Conservation (phyloP, 2,113 vertebrate genomes). For the Rissa tridactyla region DNA sequence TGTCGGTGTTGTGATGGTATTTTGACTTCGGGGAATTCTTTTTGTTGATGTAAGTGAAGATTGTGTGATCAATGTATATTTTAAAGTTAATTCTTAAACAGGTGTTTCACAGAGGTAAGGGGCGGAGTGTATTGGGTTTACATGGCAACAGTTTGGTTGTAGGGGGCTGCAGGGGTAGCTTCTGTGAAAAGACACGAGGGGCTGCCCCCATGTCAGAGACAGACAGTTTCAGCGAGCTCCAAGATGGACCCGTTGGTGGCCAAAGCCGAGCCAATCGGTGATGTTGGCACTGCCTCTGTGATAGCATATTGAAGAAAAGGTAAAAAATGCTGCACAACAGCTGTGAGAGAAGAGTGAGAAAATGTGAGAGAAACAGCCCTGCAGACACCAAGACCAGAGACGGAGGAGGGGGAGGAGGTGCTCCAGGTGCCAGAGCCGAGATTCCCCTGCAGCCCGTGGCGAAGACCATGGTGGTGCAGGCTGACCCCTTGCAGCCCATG, state of each 20-base stretch:
- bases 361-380: not conserved
- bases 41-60: not conserved
- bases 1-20: not conserved
- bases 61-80: not conserved
- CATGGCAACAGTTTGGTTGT: not conserved
- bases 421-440: not conserved
- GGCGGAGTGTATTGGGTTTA: not conserved
- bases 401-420: not conserved
- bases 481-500: not conserved
- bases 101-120: fast-evolving
- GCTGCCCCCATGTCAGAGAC: not conserved
- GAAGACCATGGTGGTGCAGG: not conserved
- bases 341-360: not conserved
- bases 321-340: not conserved
- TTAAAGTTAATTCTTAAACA: not conserved
- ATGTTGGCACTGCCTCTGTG: not conserved
- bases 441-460: not conserved
- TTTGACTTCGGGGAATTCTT: not conserved
- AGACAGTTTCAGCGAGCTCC: not conserved
- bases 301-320: not conserved
- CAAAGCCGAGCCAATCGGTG: not conserved
- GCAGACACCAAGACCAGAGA: not conserved
- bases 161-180: not conserved
- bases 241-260: not conserved
- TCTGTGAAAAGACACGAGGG: not conserved